Evolutionary conservation across 2,888 invertebrate genomes (phyloP).

Genomic region (Myathropa florea): DNA sequence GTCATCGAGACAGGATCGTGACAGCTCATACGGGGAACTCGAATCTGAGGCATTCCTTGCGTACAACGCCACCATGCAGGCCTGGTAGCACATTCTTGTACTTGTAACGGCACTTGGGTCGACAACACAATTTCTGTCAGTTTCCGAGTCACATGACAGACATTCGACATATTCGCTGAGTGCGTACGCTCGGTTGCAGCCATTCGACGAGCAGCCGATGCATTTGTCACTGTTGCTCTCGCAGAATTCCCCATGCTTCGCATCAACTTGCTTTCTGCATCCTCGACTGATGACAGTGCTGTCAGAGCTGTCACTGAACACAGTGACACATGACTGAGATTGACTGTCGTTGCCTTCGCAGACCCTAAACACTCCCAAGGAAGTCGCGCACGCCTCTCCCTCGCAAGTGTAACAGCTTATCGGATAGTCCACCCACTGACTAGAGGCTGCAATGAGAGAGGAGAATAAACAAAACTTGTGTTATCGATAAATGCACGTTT

Average conservation of each 20-base stretch:
- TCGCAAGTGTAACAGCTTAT: constrained; percentile 75
- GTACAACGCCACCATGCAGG: constrained; percentile 70
- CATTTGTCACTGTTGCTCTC: constrained; percentile 58
- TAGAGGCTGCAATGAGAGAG: constrained; percentile 34
- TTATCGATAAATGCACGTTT: constrained; percentile 2
- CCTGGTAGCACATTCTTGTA: constrained; percentile 54
- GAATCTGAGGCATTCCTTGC: constrained; percentile 1
- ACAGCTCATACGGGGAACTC: constrained; percentile 48
- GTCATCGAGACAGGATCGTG: constrained; percentile 71
- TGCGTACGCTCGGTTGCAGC: constrained; percentile 64
- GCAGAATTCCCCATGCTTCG: constrained; percentile 41
- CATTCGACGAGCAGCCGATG: constrained; percentile 65
- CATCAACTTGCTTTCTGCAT: constrained; percentile 72
- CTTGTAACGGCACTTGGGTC: constrained; percentile 29
- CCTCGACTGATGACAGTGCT: constrained; percentile 74
- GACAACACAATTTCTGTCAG: constrained; percentile 57
- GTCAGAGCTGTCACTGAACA: constrained; percentile 63
- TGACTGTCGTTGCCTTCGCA: constrained; percentile 71
- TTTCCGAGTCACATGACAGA: constrained; percentile 59
- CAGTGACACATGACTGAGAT: constrained; percentile 74
- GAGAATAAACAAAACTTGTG: background rate
- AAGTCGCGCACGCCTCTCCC: constrained; percentile 71
- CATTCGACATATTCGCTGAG: constrained; percentile 63
- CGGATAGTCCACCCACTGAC: constrained; percentile 73
- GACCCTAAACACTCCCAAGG: constrained; percentile 70